phyloP scores from a whole-genome alignment of 2,888 invertebrate species.

The Rhamnusium bicolor region DNA sequence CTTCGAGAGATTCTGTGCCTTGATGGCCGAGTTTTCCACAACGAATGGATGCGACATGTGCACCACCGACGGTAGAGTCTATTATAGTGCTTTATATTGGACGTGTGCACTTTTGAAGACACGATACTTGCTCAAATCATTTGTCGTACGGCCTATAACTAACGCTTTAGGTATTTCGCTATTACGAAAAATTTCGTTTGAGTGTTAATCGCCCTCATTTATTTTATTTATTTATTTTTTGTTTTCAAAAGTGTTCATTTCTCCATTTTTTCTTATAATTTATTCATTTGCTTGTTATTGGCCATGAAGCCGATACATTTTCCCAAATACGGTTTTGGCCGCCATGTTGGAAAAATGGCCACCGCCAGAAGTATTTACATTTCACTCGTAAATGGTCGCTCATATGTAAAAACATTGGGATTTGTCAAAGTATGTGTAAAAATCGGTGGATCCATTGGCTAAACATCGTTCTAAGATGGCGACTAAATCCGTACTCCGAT shows the following conservation, averaged over 20 bases:
- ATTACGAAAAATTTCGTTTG: conserved; percentile 13
- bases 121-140: conserved; percentile 66
- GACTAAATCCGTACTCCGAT: no score
- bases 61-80: conserved; percentile 57
- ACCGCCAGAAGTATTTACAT: no score
- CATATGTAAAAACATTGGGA: no score
- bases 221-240: conserved; percentile 40
- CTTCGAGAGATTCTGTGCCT: conserved; percentile 88
- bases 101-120: conserved; percentile 70
- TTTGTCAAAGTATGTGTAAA: no score
- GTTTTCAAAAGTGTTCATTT: conserved; percentile 56
- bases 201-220: conserved; percentile 31
- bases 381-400: no score
- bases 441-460: no score
- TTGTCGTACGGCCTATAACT: conserved; percentile 65
- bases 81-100: conserved; percentile 63
- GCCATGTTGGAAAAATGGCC: no score
- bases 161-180: conserved; percentile 66
- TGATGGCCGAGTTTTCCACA: conserved; percentile 82
- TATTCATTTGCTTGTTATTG: conserved; percentile 29
- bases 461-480: no score
- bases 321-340: no score
- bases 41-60: conserved; percentile 59
- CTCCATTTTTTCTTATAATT: conserved; percentile 45
- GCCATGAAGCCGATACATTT: neutral